Conservation (phyloP, 2,888 invertebrate species). For the Saturnia pavonia region DNA sequence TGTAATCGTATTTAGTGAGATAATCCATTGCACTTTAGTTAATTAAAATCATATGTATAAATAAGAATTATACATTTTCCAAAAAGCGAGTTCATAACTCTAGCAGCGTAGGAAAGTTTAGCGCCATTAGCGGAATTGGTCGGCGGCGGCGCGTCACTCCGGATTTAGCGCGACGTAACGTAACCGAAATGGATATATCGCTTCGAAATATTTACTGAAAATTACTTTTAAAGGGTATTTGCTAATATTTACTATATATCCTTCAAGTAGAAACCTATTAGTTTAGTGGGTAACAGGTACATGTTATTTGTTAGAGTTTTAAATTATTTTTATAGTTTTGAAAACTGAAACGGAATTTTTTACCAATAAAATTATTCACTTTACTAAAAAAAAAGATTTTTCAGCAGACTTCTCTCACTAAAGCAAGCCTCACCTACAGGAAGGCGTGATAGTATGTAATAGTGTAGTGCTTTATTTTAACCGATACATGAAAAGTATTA, state of each 20-base stretch:
- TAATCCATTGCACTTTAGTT: not conserved
- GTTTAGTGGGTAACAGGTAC: too few relatives aligned
- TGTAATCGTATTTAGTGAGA: not conserved
- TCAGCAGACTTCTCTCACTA: too few relatives aligned
- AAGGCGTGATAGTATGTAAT: too few relatives aligned
- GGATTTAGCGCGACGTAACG: conserved; percentile 50
- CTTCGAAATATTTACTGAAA: conserved; percentile 20
- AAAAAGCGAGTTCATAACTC: conserved; percentile 52
- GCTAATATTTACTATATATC: not conserved
- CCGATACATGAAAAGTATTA: too few relatives aligned
- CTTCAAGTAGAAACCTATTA: not conserved
- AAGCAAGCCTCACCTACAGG: too few relatives aligned
- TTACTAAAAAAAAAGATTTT: too few relatives aligned
- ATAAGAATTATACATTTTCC: conserved; percentile 38
- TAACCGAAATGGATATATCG: conserved; percentile 34
- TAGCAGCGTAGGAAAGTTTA: conserved; percentile 60
- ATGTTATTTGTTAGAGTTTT: too few relatives aligned
- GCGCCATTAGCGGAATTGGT: conserved; percentile 73
- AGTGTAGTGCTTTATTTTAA: too few relatives aligned
- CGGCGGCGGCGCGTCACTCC: conserved; percentile 55
- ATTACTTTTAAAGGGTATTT: conserved; percentile 7
- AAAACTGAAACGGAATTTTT: too few relatives aligned
- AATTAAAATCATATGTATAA: conserved; percentile 22
- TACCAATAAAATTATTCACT: too few relatives aligned
- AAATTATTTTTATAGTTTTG: too few relatives aligned